These are phyloP conservation scores for Dorcus parallelipipedus DNA, from an alignment of 2,888 invertebrate species.

Conservation along the genomic window DNA sequence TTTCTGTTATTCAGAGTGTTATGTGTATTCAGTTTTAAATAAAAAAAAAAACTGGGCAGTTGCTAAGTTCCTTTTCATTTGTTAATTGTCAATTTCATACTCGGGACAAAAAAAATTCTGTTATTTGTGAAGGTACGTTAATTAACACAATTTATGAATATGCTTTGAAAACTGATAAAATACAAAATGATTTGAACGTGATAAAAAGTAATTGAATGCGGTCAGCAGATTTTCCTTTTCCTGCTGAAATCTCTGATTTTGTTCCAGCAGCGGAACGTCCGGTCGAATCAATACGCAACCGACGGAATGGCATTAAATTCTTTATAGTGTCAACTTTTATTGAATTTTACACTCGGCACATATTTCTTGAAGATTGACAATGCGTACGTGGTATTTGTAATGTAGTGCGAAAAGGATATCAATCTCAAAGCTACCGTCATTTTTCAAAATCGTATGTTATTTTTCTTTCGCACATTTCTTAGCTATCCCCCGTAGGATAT, in stretches of 20 bases:
- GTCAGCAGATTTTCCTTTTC: constrained; percentile 16
- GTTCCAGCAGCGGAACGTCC: constrained; percentile 11
- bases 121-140: too few species aligned
- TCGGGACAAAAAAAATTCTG: too few species aligned
- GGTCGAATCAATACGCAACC: constrained; percentile 17
- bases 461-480: too few species aligned
- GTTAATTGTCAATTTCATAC: too few species aligned
- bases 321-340: constrained; percentile 17
- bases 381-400: neutral
- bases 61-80: too few species aligned
- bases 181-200: neutral
- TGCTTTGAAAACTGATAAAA: neutral
- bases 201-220: constrained; percentile 13
- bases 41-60: too few species aligned
- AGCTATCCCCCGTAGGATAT: too few species aligned
- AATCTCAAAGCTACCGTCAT: neutral
- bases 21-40: too few species aligned
- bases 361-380: neutral
- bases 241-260: constrained; percentile 9
- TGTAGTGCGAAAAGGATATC: neutral
- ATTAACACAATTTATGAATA: neutral
- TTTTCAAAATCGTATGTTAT: too few species aligned
- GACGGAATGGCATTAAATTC: constrained; percentile 18
- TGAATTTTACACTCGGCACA: constrained; percentile 4
- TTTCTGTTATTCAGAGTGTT: too few species aligned